Conservation (phyloP, 2,113 vertebrate genomes). For the Phaethon lepturus region DNA sequence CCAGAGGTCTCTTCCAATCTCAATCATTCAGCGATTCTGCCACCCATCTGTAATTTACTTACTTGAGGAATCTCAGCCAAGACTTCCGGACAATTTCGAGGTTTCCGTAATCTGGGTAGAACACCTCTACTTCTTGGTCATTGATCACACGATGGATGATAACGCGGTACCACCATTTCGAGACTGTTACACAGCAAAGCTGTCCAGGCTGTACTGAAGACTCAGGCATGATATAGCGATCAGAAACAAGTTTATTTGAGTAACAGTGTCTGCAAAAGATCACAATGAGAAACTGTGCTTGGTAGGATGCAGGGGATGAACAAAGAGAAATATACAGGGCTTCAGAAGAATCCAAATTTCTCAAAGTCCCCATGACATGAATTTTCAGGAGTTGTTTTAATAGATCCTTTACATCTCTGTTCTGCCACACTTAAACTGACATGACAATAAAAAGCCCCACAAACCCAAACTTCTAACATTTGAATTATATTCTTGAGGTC, state of each 20-base stretch:
- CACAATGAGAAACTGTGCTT: neutral
- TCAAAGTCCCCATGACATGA: neutral
- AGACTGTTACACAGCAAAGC: constrained; percentile 84
- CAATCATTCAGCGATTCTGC: neutral
- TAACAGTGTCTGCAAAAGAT: constrained; percentile 84
- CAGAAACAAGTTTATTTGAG: constrained; percentile 79
- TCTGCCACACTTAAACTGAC: neutral
- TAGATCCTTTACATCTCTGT: neutral
- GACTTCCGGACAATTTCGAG: constrained; percentile 74
- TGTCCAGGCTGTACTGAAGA: constrained; percentile 83
- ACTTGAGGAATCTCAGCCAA: constrained; percentile 92
- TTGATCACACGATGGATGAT: constrained; percentile 84
- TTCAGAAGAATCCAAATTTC: neutral
- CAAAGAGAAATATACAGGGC: neutral
- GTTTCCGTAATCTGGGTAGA: constrained; percentile 89
- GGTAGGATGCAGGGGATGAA: neutral
- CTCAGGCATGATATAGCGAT: constrained; percentile 84
- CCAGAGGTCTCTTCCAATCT: neutral
- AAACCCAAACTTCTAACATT: neutral
- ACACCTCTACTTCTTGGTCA: constrained; percentile 85
- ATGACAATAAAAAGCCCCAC: neutral
- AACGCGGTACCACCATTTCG: constrained; percentile 90
- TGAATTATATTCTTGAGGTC: neutral
- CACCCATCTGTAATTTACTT: neutral
- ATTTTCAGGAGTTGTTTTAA: neutral